Percentiles rank a stretch among this genome's conserved stretches.
phyloP scores from a whole-genome alignment of 92 coral and sea anemone genomes.

The Heliopora coerulea region DNA sequence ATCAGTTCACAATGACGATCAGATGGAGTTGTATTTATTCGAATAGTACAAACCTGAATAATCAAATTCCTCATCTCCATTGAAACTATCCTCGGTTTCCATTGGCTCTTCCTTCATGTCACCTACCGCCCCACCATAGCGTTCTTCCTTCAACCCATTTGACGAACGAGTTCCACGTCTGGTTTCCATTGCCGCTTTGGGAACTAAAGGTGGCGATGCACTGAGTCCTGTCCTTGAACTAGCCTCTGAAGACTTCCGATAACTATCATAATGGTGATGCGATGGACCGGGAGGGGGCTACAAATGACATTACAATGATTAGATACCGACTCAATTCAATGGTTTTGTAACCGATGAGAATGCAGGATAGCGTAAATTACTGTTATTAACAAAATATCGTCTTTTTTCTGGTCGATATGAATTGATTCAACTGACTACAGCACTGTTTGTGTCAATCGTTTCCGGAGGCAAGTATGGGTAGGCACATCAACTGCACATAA shows the following conservation, averaged over 20 bases:
- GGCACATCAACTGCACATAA: too few relatives aligned
- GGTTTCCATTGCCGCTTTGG: slow-evolving; percentile 10
- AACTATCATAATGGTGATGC: slow-evolving; percentile 3
- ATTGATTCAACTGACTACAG: too few relatives aligned
- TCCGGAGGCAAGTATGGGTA: too few relatives aligned
- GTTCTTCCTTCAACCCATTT: slow-evolving; percentile 36
- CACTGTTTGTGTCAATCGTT: too few relatives aligned
- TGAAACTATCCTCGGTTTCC: slow-evolving; percentile 35
- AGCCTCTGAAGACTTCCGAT: background rate
- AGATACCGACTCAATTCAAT: too few relatives aligned
- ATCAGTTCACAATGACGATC: too few relatives aligned
- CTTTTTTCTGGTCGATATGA: too few relatives aligned
- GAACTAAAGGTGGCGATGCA: slow-evolving; percentile 6
- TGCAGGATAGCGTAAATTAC: too few relatives aligned
- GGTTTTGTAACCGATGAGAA: too few relatives aligned
- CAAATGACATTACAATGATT: too few relatives aligned
- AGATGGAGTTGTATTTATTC: too few relatives aligned
- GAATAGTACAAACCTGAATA: background rate
- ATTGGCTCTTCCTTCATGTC: slow-evolving; percentile 27
- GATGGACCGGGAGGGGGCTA: slow-evolving; percentile 18
- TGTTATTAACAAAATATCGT: too few relatives aligned
- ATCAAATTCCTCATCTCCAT: slow-evolving; percentile 13
- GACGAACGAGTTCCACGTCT: slow-evolving; percentile 15
- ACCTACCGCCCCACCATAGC: slow-evolving; percentile 12
- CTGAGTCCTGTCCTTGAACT: slow-evolving; percentile 12